Evolutionary conservation across 2,888 invertebrate genomes (phyloP), one percentile per base, ranked within the genome.

Genomic region (Ophion ellenae): DNA sequence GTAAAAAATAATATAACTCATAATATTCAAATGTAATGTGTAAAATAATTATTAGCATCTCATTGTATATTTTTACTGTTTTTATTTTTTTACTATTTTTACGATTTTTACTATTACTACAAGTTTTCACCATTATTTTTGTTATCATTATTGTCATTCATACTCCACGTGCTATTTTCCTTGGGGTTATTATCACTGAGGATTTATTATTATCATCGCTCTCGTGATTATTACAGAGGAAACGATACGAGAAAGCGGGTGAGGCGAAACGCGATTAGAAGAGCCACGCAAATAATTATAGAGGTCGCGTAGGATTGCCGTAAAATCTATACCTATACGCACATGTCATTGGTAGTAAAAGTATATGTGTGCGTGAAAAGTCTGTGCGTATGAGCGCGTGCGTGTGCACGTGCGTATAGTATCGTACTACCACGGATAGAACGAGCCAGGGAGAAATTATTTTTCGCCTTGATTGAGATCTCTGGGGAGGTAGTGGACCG

Each of bases 401-500:
- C 24, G 24, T 24, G 24, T 66, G 75, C 59, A 53, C 28, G 32
- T 36, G 57, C 59, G 64, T 6, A 47, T 10, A 10, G 47, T 71
- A 70, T 63, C 70, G 73, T 73, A 45, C 64, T 40, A 73, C 66
- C 71, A 32, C 67, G 81, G 76, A 76, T 61, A 17, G 20, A 24
- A 73, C 83, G 86, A 88, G 89, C 86, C 88, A 86, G 88, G 89
- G 87, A 89, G 89, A 90, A 91, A 92, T 92, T 92, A 92, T 92
- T 92, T 91, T 92, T 92, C 90, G 90, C 90, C 90, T 92, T 93
- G 93, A 93, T 93, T 93, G 93, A 90, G 91, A 91, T 92, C 93
- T 92, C 93, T 76, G 84, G 93, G 92, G 93, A 91, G 89, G 45
- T 32, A 40, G 28, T 84, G 66, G 85, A 87, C 88, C 82, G 86